phyloP scores from a whole-genome alignment of 2,888 invertebrate genomes.

The Trypoxylon attenuatum region DNA sequence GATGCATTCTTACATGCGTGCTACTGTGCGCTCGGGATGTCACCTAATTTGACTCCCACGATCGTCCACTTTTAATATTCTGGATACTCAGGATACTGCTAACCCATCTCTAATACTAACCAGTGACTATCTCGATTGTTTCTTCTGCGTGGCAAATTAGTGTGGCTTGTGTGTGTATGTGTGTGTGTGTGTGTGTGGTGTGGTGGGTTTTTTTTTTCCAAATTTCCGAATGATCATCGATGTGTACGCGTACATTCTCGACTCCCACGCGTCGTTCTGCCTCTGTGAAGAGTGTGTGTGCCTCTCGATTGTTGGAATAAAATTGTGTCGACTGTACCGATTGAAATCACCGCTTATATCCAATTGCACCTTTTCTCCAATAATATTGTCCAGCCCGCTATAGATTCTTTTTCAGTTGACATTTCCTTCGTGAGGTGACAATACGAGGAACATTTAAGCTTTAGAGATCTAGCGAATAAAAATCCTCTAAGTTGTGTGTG shows the following conservation, averaged over 20 bases:
- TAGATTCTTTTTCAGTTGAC: background rate
- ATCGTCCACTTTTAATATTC: slow-evolving; percentile 27
- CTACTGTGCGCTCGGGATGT: slow-evolving; percentile 48
- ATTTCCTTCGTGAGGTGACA: background rate
- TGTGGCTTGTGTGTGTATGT: background rate
- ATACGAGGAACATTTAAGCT: too few relatives aligned
- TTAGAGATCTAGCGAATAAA: too few relatives aligned
- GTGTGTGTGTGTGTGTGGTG: slow-evolving; percentile 1
- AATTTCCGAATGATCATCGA: slow-evolving; percentile 32
- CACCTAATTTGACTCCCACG: slow-evolving; percentile 55
- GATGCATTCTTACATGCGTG: slow-evolving; percentile 31
- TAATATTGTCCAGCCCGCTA: background rate
- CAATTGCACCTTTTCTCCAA: background rate
- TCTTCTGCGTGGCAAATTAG: background rate
- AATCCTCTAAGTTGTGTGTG: too few relatives aligned
- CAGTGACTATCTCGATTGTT: background rate
- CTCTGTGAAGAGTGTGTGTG: slow-evolving; percentile 23
- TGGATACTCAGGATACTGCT: slow-evolving; percentile 11
- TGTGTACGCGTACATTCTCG: slow-evolving; percentile 47
- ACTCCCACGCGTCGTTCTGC: slow-evolving; percentile 63
- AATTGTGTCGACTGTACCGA: slow-evolving; percentile 7
- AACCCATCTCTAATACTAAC: background rate
- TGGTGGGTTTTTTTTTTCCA: slow-evolving; percentile 15
- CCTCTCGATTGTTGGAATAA: slow-evolving; percentile 17
- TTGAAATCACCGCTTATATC: background rate